Evolutionary conservation across 2,888 invertebrate species (phyloP).

Genomic region (Pteria penguin): DNA sequence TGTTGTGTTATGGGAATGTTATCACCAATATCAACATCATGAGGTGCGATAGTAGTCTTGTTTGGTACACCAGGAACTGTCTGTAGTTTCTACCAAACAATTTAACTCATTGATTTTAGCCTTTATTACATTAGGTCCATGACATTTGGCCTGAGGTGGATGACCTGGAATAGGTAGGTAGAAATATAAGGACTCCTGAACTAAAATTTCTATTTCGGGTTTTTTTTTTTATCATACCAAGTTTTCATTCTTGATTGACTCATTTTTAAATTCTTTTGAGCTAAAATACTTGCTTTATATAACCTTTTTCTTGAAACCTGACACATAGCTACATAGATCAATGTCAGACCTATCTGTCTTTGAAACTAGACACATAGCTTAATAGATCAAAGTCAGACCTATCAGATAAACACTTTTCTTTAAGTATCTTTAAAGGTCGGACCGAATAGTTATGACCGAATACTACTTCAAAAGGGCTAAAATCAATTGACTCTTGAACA

Average conservation of each 20-base stretch:
- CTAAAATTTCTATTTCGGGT: slow-evolving; percentile 3
- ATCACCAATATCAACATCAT: slow-evolving; percentile 43
- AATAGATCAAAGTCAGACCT: slow-evolving; percentile 25
- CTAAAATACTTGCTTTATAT: slow-evolving; percentile 43
- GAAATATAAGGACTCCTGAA: too few relatives aligned
- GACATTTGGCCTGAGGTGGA: slow-evolving; percentile 44
- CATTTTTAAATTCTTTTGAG: slow-evolving; percentile 38
- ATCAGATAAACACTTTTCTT: not conserved
- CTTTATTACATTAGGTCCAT: slow-evolving; percentile 43
- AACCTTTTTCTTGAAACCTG: slow-evolving; percentile 33
- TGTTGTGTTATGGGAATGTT: slow-evolving; percentile 45
- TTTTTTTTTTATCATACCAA: not conserved
- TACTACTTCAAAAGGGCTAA: slow-evolving; percentile 53
- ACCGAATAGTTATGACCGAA: slow-evolving; percentile 51
- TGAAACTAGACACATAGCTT: slow-evolving; percentile 41
- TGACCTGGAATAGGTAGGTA: slow-evolving; percentile 46
- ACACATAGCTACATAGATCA: slow-evolving; percentile 40
- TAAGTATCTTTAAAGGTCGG: slow-evolving; percentile 29
- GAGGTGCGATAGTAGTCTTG: slow-evolving; percentile 34
- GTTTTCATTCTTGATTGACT: slow-evolving; percentile 24
- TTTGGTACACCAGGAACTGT: slow-evolving; percentile 38
- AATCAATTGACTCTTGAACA: slow-evolving; percentile 50
- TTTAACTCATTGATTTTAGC: slow-evolving; percentile 36
- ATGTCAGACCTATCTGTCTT: slow-evolving; percentile 1
- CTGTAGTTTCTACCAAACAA: slow-evolving; percentile 47